Conservation (phyloP, 2,888 invertebrate species). For the Drosophila longiperda region DNA sequence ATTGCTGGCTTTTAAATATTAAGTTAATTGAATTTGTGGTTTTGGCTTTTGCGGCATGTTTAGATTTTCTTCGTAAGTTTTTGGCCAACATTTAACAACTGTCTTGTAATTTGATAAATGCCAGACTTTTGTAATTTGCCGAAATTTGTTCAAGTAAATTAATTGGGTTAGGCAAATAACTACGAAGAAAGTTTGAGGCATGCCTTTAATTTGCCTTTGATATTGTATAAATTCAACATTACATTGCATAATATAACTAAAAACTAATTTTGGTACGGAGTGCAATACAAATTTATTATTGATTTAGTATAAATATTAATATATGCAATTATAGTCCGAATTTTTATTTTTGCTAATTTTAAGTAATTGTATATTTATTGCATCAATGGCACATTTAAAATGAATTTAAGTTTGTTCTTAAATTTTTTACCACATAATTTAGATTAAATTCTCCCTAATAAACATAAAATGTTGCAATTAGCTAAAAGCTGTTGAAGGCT, state of each 20-base stretch:
- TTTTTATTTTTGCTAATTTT: not conserved
- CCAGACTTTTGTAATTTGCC: not conserved
- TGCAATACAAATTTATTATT: not conserved
- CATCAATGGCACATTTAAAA: not conserved
- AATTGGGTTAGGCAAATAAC: conserved; percentile 4
- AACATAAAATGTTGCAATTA: not conserved
- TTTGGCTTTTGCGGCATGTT: conserved; percentile 21
- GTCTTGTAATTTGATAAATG: conserved; percentile 1
- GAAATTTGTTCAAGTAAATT: not conserved
- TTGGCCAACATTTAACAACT: conserved; percentile 4
- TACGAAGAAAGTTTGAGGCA: not conserved
- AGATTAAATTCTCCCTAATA: not conserved
- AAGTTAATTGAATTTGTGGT: conserved; percentile 63
- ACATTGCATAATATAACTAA: not conserved
- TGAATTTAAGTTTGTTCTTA: not conserved
- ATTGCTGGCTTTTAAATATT: conserved; percentile 46
- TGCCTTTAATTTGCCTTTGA: not conserved
- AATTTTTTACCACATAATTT: not conserved
- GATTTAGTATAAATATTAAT: not conserved
- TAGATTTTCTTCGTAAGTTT: conserved; percentile 12
- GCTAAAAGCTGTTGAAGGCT: no score
- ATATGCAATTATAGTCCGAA: not conserved
- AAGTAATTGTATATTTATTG: not conserved
- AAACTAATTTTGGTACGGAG: not conserved
- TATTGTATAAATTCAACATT: not conserved